Conservation (phyloP, 2,888 invertebrate species). For the Zeuzera pyrina region DNA sequence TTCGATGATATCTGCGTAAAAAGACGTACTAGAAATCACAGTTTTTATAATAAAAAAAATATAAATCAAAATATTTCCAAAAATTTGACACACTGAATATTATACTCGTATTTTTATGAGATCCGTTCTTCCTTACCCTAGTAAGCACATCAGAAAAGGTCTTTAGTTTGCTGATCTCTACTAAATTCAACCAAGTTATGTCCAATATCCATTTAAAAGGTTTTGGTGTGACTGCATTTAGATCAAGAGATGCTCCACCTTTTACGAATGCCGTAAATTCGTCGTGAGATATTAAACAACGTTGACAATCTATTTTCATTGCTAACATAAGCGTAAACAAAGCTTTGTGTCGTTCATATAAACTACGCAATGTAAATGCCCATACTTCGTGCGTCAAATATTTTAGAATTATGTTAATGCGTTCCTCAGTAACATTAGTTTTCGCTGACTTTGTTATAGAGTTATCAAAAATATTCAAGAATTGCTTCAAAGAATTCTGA, state of each 20-base stretch:
- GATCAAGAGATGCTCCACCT: constrained; percentile 94
- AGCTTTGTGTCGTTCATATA: constrained; percentile 94
- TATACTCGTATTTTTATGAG: too few species aligned
- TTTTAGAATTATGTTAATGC: constrained; percentile 90
- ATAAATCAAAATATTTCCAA: background rate
- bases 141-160: constrained; percentile 85
- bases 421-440: constrained; percentile 86
- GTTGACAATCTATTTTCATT: constrained; percentile 94
- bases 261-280: constrained; percentile 97
- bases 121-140: too few species aligned
- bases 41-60: background rate
- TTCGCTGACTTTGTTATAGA: constrained; percentile 94
- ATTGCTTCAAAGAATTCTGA: constrained; percentile 95
- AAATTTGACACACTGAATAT: too few species aligned
- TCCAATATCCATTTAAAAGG: constrained; percentile 96
- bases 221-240: constrained; percentile 93
- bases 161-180: constrained; percentile 90
- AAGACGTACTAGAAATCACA: background rate
- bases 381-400: constrained; percentile 94
- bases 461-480: constrained; percentile 92
- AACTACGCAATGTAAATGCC: constrained; percentile 91
- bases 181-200: constrained; percentile 96
- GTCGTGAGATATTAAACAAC: constrained; percentile 85
- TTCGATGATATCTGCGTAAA: constrained; percentile 87
- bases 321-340: constrained; percentile 95